A percentile compares a stretch with the other conserved stretches of the same genome.
Evolutionary conservation across 1,140 invertebrate genomes (phyloP).

Genomic region (Lordiphosa clarofinis): DNA sequence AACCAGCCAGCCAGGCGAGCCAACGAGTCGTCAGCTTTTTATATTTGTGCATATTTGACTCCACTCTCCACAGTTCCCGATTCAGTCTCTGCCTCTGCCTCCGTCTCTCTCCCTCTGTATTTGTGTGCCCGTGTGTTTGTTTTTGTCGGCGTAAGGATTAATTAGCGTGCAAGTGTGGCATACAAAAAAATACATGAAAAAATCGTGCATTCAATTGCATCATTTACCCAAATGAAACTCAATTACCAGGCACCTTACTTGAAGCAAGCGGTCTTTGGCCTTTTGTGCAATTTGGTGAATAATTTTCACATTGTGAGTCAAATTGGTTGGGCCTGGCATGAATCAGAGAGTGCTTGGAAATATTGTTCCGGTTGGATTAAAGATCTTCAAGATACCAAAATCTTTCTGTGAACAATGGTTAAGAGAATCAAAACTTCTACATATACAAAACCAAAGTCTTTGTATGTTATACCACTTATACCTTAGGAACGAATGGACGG

Average conservation of each 20-base stretch:
- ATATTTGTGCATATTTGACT: conserved; percentile 79
- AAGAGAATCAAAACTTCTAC: no score
- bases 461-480: no score
- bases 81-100: background rate
- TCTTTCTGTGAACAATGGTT: no score
- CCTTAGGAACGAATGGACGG: no score
- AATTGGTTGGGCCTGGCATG: no score
- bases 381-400: no score
- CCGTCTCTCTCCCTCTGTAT: conserved; percentile 2
- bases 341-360: no score
- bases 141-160: conserved; percentile 73
- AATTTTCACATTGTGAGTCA: no score
- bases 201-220: conserved; percentile 71
- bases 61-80: background rate
- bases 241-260: conserved; percentile 47
- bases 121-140: conserved; percentile 33
- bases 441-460: no score
- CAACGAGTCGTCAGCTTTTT: conserved; percentile 63
- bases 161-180: conserved; percentile 64
- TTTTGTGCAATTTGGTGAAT: background rate
- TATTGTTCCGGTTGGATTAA: no score
- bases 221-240: conserved; percentile 57
- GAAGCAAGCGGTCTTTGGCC: conserved; percentile 40
- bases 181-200: conserved; percentile 39
- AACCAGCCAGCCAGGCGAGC: conserved; percentile 38